A percentile compares a stretch with the other conserved stretches of the same genome.
Evolutionary conservation across 2,113 vertebrate genomes (phyloP).

Genomic region (Corydoras sp.): DNA sequence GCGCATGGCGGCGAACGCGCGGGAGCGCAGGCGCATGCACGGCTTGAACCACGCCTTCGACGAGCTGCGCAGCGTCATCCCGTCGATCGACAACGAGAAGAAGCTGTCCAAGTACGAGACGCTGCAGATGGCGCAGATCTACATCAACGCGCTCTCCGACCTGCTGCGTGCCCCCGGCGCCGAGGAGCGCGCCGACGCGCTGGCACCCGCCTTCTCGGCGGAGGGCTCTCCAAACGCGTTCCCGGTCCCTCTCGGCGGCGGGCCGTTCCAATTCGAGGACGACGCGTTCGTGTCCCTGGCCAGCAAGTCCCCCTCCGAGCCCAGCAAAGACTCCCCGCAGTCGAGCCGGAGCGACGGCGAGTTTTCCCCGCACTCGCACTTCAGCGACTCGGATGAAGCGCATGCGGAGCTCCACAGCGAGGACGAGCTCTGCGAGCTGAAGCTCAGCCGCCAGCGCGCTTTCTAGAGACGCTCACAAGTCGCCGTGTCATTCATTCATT

Average conservation of each 20-base stretch:
- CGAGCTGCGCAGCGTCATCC: slow-evolving; percentile 92
- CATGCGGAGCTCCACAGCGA: slow-evolving; percentile 69
- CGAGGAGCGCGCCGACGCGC: slow-evolving; percentile 48
- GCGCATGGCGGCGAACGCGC: slow-evolving; percentile 84
- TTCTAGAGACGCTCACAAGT: slow-evolving; percentile 46
- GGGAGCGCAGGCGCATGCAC: slow-evolving; percentile 89
- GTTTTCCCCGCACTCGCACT: slow-evolving; percentile 91
- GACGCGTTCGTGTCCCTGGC: slow-evolving; percentile 63
- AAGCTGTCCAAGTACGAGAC: slow-evolving; percentile 97
- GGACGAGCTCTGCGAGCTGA: slow-evolving; percentile 70
- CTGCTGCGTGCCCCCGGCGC: slow-evolving; percentile 70
- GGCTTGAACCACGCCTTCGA: slow-evolving; percentile 94
- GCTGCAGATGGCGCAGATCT: slow-evolving; percentile 97
- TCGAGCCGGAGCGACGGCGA: slow-evolving; percentile 92
- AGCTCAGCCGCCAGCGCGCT: slow-evolving; percentile 53
- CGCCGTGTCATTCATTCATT: slow-evolving; percentile 9
- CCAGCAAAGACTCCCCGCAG: slow-evolving; percentile 79
- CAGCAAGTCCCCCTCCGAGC: slow-evolving; percentile 55
- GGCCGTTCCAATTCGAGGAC: slow-evolving; percentile 75
- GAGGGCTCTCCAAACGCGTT: slow-evolving; percentile 55
- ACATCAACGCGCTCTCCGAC: slow-evolving; percentile 91
- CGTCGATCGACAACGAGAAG: slow-evolving; percentile 93
- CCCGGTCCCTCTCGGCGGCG: slow-evolving; percentile 69
- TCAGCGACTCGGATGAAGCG: slow-evolving; percentile 94
- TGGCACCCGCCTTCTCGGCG: slow-evolving; percentile 53